A percentile compares a stretch with the other conserved stretches of the same genome.
Conservation (phyloP, 2,888 invertebrate species). For the Molorchus minor region DNA sequence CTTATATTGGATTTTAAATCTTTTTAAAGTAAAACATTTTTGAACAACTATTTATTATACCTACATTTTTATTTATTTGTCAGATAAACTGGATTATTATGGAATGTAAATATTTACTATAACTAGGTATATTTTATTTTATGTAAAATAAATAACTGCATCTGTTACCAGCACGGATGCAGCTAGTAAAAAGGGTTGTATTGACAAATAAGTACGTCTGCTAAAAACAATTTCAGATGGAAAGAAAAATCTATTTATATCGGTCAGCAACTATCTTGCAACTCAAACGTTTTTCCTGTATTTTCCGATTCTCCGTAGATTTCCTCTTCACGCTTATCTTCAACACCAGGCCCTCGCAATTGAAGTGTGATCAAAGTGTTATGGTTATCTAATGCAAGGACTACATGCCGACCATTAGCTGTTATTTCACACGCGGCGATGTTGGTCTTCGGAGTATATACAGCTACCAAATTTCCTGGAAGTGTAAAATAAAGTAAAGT, state of each 20-base stretch:
- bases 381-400: constrained; percentile 75
- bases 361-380: constrained; percentile 73
- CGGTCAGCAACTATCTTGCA: constrained; percentile 63
- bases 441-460: constrained; percentile 78
- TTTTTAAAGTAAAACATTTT: too few species aligned
- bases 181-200: constrained; percentile 23
- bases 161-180: constrained; percentile 52
- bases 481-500: constrained; percentile 32
- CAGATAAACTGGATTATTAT: too few species aligned
- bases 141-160: constrained; percentile 39
- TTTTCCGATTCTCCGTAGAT: constrained; percentile 68
- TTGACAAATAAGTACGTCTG: constrained; percentile 34
- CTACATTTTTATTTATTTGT: too few species aligned
- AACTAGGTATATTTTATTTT: too few species aligned
- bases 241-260: constrained; percentile 8
- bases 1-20: too few species aligned
- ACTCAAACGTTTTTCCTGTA: constrained; percentile 68
- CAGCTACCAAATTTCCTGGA: constrained; percentile 80
- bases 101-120: too few species aligned
- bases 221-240: constrained; percentile 2
- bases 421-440: constrained; percentile 82
- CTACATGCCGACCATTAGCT: constrained; percentile 75
- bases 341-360: constrained; percentile 61
- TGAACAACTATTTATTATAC: too few species aligned
- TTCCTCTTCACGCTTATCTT: constrained; percentile 48